Evolutionary conservation across 1,140 invertebrate genomes (phyloP).

Genomic region (Gerris buenoi): DNA sequence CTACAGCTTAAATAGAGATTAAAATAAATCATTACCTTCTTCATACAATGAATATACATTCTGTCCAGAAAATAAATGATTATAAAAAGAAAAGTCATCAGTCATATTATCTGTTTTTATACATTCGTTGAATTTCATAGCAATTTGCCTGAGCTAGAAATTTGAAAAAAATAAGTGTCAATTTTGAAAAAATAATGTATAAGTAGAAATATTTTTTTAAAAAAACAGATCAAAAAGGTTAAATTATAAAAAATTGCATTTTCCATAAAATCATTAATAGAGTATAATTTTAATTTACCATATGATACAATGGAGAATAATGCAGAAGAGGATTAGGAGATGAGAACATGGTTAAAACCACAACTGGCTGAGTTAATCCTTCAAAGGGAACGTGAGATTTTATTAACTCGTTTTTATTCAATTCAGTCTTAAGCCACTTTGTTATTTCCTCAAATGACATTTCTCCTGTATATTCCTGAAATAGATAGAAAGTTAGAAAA

Average conservation of each 20-base stretch:
- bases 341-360: slow-evolving; percentile 52
- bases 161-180: not conserved
- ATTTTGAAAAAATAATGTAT: no score
- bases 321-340: slow-evolving; percentile 46
- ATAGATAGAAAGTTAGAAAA: not conserved
- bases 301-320: slow-evolving; percentile 41
- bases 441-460: slow-evolving; percentile 35
- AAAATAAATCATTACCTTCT: no score
- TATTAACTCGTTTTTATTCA: slow-evolving; percentile 39
- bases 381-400: not conserved
- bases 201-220: no score
- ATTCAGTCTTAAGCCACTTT: slow-evolving; percentile 41
- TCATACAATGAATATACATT: slow-evolving; percentile 8
- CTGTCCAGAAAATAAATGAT: slow-evolving; percentile 3
- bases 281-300: no score
- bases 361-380: no score
- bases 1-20: no score
- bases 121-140: slow-evolving; percentile 50
- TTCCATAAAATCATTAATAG: no score
- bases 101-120: slow-evolving; percentile 25
- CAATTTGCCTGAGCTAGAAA: slow-evolving; percentile 44
- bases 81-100: slow-evolving; percentile 32
- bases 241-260: no score
- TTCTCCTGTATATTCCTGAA: slow-evolving; percentile 37
- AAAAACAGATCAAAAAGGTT: no score